A percentile compares a stretch with the other conserved stretches of the same genome.
phyloP scores from a whole-genome alignment of 2,888 invertebrate genomes.

The Eueremaeus valkanovi region DNA sequence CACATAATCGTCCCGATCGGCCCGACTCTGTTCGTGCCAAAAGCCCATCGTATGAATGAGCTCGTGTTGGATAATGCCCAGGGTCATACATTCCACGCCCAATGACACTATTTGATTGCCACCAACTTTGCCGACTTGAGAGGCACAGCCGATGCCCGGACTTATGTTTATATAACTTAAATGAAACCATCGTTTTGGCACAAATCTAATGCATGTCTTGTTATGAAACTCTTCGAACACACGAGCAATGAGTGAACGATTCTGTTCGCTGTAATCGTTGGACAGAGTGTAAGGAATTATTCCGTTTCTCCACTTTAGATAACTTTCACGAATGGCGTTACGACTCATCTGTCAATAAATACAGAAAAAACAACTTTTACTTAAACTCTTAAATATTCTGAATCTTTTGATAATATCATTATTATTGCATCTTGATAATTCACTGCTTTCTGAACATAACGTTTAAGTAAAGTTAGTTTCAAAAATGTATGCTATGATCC shows the following conservation, averaged over 20 bases:
- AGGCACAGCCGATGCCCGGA: conserved; percentile 37
- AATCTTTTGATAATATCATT: background rate
- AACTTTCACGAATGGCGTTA: conserved; percentile 42
- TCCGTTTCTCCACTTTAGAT: conserved; percentile 51
- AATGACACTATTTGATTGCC: conserved; percentile 39
- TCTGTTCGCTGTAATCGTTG: conserved; percentile 47
- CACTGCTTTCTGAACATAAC: no score
- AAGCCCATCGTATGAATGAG: conserved; percentile 43
- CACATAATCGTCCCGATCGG: conserved; percentile 43
- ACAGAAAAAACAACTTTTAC: background rate
- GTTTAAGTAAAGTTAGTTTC: no score
- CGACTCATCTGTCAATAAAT: background rate
- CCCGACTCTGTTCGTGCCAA: conserved; percentile 42
- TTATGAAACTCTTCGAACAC: conserved; percentile 44
- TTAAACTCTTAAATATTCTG: background rate
- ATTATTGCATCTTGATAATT: no score
- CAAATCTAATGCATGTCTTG: conserved; percentile 40
- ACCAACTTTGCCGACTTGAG: conserved; percentile 37
- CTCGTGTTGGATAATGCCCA: conserved; percentile 42
- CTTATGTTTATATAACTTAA: background rate
- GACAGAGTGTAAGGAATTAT: conserved; percentile 51
- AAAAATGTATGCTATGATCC: no score
- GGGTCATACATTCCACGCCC: conserved; percentile 34
- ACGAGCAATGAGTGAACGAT: conserved; percentile 44
- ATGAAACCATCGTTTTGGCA: background rate